Evolutionary conservation across 2,888 invertebrate genomes (phyloP), one percentile per base, ranked within the genome.

Genomic region (Alloscopus bannaensis): DNA sequence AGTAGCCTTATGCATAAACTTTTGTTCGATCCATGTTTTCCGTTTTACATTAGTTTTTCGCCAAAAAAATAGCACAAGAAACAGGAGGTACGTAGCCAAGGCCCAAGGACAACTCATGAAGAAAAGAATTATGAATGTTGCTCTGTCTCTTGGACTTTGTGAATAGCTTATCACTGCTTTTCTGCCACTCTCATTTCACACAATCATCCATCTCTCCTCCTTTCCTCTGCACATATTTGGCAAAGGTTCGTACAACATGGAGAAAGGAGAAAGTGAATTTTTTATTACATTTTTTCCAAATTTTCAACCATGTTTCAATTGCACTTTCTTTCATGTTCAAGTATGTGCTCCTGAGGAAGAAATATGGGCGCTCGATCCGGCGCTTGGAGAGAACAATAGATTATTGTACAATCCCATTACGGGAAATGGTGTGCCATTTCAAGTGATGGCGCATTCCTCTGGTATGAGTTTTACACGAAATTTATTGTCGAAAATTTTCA

Each of bases 201-300:
- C 36, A 36, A 36, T 36, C 36, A 36, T 36, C 13, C 36, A 36
- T 8, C 8, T 36, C 36, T 36, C 13, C 36, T 36, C 13, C 13
- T 36, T 36, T 6, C 8, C 36, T 36, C 13, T 6, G 36, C 36
- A 36, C 13, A 36, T 36, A 36, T 36, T 28, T 59, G 42, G 36
- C 24, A 26, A 16, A 13, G 11, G 22, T 3, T 29, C 2, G 6
- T 26, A 2, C n/a, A n/a, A 36, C 36, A 36, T 36, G 36, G 36
- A 36, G 36, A 13, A 13, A 36, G 36, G 13, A 31, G n/a, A 64
- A 72, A 72, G 50, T 71, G 71, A 72, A 72, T 62, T 72, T 72
- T 72, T 72, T 36, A 8, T 36, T 13, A 36, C 6, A 36, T 36
- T 36, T 36, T 64, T 64, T 72, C 42, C 28, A 55, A 55, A 64